phyloP scores from a whole-genome alignment of 2,888 invertebrate genomes.

The Lacanobia wlatinum region DNA sequence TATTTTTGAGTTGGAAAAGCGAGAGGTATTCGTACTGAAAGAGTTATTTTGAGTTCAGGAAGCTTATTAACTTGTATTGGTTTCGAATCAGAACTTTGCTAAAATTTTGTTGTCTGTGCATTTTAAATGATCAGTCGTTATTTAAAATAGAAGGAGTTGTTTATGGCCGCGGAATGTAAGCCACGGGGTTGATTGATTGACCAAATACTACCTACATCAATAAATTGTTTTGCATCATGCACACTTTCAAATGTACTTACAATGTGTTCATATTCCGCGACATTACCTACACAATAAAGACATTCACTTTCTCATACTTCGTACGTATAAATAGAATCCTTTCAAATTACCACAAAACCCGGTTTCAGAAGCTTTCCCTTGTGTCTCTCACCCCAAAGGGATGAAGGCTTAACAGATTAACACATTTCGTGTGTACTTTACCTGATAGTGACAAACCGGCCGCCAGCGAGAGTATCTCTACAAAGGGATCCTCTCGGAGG shows the following conservation, averaged over 20 bases:
- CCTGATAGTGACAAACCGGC: constrained; percentile 1
- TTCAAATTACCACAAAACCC: constrained; percentile 22
- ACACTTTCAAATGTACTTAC: neutral
- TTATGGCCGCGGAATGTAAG: neutral
- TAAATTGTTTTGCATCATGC: constrained; percentile 11
- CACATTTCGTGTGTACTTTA: constrained; percentile 12
- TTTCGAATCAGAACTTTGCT: constrained; percentile 20
- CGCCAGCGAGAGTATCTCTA: neutral
- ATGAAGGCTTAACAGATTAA: constrained; percentile 47
- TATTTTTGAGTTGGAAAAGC: constrained; percentile 34
- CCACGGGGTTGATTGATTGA: constrained; percentile 1
- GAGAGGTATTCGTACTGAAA: neutral
- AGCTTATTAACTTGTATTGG: constrained; percentile 47
- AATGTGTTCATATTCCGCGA: neutral
- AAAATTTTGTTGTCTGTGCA: constrained; percentile 24
- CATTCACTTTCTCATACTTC: neutral
- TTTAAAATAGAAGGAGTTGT: neutral
- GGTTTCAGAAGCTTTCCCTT: constrained; percentile 14
- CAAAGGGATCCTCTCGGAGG: constrained; percentile 23
- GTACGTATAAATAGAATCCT: neutral
- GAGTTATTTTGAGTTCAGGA: constrained; percentile 33
- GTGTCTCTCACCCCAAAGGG: neutral
- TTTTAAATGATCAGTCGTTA: constrained; percentile 12
- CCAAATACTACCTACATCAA: neutral
- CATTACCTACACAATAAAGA: neutral